Evolutionary conservation across 2,888 invertebrate genomes (phyloP), one percentile per base, ranked within the genome.

Genomic region (Calliscelio sp.): DNA sequence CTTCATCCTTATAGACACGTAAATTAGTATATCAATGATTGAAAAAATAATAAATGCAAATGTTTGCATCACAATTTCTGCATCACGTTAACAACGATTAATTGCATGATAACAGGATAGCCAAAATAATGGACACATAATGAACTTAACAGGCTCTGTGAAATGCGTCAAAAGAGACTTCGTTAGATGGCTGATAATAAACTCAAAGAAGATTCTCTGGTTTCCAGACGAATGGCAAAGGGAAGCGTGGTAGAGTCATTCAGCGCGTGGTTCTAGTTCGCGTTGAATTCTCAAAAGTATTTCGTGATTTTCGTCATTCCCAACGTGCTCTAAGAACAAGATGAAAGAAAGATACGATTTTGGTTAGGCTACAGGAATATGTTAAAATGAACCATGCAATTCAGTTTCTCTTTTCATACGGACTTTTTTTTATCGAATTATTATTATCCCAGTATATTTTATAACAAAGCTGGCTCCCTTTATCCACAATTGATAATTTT

Each of bases 271-370:
- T 53, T 51, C 68, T 79, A 53, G 68, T 61, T 74, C 46, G 22
- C 68, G 57, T 71, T 59, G 73, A 74, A 74, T 68, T 74, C 66
- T 81, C 68, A 8, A 25, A 74, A 81, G 74, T 68, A 74, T 81
- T 80, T 59, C 44, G 66, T 53, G 66, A 61, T 55, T 68, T 46
- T 32, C 51, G 28, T 25, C 38, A 46, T 49, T 22, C 59, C 38
- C 66, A 38, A 57, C 28, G 68, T 16, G 20, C 65, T 46, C 32
- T 49, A 63, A 63, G 73, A 70, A 70, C 14, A 41, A 28, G 77
- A 66, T 66, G 57, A 66, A 77, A 59, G 35, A 46, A 77, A 49
- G 59, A 57, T 66, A 59, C 66, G 49, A 75, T 44, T 75, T 75
- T 57, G 75, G 53, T 75, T 59, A 71, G 59, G 28, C 57, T 5